phyloP scores from a whole-genome alignment of 1,140 invertebrate genomes.

The Hesperophylax magnus region DNA sequence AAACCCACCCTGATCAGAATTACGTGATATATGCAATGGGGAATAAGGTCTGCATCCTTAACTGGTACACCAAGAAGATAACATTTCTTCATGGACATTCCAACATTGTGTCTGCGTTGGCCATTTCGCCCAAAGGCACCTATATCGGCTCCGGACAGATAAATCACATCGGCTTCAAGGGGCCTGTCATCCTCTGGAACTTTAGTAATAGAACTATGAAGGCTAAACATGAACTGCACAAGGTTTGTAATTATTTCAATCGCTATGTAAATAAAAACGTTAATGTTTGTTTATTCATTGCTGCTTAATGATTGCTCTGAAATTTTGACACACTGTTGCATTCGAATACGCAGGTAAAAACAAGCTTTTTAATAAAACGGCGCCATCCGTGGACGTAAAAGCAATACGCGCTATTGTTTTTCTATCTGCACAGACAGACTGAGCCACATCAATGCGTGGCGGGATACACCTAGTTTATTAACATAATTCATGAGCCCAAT shows the following conservation, averaged over 20 bases:
- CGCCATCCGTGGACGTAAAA: too few species aligned
- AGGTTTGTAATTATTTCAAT: conserved; percentile 67
- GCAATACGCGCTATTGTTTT: too few species aligned
- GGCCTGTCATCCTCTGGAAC: conserved; percentile 90
- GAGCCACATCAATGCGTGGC: too few species aligned
- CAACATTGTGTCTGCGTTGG: conserved; percentile 86
- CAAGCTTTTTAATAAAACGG: too few species aligned
- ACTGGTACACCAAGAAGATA: conserved; percentile 81
- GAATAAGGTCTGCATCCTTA: conserved; percentile 85
- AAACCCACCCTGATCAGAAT: conserved; percentile 82
- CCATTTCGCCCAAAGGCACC: conserved; percentile 82
- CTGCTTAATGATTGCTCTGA: too few species aligned
- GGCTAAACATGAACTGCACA: conserved; percentile 85
- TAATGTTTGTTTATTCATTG: too few species aligned
- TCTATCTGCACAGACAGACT: too few species aligned
- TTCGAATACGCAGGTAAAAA: too few species aligned
- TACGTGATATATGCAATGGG: conserved; percentile 89
- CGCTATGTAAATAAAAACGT: too few species aligned
- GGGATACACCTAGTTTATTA: too few species aligned
- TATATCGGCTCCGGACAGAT: conserved; percentile 91
- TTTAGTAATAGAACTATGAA: conserved; percentile 76
- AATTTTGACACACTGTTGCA: too few species aligned
- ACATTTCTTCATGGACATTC: conserved; percentile 86
- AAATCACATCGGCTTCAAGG: conserved; percentile 92
- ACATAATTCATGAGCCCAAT: too few species aligned